phyloP scores from a whole-genome alignment of 1,140 invertebrate species.

The Philaenus spumarius region DNA sequence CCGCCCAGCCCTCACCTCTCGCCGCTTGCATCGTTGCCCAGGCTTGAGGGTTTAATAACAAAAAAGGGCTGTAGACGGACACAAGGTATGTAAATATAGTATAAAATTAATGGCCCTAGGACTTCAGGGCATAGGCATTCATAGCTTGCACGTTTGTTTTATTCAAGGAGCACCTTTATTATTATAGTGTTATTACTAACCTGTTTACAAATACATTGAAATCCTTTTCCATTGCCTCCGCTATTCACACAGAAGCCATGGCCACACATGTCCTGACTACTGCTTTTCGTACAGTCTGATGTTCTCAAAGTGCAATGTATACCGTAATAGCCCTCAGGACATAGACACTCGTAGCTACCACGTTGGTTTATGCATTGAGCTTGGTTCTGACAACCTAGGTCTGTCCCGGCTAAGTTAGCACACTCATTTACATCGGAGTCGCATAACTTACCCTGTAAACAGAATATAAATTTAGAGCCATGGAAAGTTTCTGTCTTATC shows the following conservation, averaged over 20 bases:
- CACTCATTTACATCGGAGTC: constrained; percentile 85
- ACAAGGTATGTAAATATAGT: too few relatives aligned
- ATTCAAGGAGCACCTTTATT: too few relatives aligned
- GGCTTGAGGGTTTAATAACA: too few relatives aligned
- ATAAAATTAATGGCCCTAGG: too few relatives aligned
- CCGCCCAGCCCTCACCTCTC: too few relatives aligned
- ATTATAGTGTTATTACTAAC: too few relatives aligned
- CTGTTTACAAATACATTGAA: constrained; percentile 65
- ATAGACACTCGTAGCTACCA: constrained; percentile 75
- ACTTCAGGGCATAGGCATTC: too few relatives aligned
- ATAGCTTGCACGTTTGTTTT: too few relatives aligned
- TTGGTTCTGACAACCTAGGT: constrained; percentile 91
- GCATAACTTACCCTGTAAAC: constrained; percentile 59
- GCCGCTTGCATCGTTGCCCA: too few relatives aligned
- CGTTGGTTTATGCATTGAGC: constrained; percentile 75
- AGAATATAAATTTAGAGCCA: too few relatives aligned
- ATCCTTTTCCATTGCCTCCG: constrained; percentile 39
- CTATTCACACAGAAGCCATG: constrained; percentile 74
- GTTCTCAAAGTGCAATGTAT: constrained; percentile 68
- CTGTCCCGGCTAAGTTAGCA: constrained; percentile 66
- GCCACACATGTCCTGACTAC: constrained; percentile 71
- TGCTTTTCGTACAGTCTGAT: constrained; percentile 63
- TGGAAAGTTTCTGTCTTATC: too few relatives aligned
- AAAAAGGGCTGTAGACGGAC: too few relatives aligned
- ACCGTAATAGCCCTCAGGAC: constrained; percentile 62